Conservation (phyloP, 2,113 vertebrate genomes). For the Corythornis madagascariensis region DNA sequence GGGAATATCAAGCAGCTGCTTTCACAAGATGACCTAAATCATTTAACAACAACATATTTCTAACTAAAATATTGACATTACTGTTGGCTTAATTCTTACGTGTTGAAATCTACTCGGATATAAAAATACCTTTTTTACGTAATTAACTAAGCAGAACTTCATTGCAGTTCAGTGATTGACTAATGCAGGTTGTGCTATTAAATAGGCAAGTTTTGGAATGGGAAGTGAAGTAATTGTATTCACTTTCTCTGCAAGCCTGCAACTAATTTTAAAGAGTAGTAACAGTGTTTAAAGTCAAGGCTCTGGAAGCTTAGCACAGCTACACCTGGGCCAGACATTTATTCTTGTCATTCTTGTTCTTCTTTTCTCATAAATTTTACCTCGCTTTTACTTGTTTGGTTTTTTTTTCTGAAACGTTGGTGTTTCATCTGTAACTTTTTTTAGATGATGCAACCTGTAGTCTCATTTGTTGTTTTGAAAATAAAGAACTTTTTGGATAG, state of each 20-base stretch:
- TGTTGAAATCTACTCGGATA: not conserved
- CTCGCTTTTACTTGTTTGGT: not conserved
- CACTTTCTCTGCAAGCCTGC: not conserved
- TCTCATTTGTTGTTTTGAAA: not conserved
- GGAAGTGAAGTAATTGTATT: not conserved
- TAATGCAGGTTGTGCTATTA: constrained; percentile 24
- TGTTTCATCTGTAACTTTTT: not conserved
- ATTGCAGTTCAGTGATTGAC: constrained; percentile 15
- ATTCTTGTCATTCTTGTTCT: not conserved
- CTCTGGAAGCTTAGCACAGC: not conserved
- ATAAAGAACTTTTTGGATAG: not conserved
- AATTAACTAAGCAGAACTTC: not conserved
- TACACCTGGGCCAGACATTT: not conserved
- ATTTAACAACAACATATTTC: not conserved
- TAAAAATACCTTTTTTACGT: not conserved
- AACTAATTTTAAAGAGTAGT: not conserved
- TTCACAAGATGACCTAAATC: not conserved
- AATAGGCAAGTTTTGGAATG: constrained; percentile 1
- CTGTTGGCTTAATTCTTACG: not conserved
- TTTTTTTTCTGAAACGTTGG: not conserved
- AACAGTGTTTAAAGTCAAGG: not conserved
- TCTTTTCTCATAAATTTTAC: not conserved
- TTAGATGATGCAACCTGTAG: not conserved
- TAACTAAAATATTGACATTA: not conserved
- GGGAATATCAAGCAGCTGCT: constrained; percentile 16